Evolutionary conservation across 2,888 invertebrate genomes (phyloP), one percentile per base, ranked within the genome.

Genomic region (Flexamia atlantica): DNA sequence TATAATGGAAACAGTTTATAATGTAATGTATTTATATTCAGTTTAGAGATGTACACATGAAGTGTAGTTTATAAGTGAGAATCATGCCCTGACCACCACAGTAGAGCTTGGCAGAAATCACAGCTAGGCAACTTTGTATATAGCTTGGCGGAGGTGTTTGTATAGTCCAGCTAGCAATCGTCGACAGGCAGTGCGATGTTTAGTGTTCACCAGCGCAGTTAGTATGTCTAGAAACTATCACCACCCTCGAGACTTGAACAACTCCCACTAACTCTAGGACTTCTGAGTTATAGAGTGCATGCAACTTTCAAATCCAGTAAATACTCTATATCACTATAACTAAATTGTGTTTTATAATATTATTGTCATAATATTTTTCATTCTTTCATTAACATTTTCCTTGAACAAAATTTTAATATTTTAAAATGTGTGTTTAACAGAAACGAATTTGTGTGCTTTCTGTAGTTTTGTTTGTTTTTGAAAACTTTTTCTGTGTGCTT

Each of bases 251-350:
- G 53, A 46, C 9, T 46, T 46, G 46, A 46, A 57, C 28, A 64
- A 14, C 23, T 17, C 64, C 30, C 30, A 64, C 64, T 64, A 64
- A 64, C 64, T 64, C 64, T 64, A 64, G 64, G 14, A 64, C 28
- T 30, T 1, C 23, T 10, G 23, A 46, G 46, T 46, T 46, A n/a
- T n/a, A 46, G 46, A 4, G 23, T 53, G 64, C 64, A 64, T 64
- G 64, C 14, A 64, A 57, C 25, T 64, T 64, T 28, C 28, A 28
- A 57, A 20, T 64, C 5, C 30, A 64, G 64, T 28, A 64, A 10
- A 53, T 20, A 1, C 30, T 28, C 64, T 64, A 14, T 30, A 64
- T 64, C 64, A 20, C 14, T 64, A 30, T 64, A 30, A 64, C 64
- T 64, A 64, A 64, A 64, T 28, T 28, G 9, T 64, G 64, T 64